phyloP scores from a whole-genome alignment of 2,888 invertebrate species.

The Dynastes grantii region DNA sequence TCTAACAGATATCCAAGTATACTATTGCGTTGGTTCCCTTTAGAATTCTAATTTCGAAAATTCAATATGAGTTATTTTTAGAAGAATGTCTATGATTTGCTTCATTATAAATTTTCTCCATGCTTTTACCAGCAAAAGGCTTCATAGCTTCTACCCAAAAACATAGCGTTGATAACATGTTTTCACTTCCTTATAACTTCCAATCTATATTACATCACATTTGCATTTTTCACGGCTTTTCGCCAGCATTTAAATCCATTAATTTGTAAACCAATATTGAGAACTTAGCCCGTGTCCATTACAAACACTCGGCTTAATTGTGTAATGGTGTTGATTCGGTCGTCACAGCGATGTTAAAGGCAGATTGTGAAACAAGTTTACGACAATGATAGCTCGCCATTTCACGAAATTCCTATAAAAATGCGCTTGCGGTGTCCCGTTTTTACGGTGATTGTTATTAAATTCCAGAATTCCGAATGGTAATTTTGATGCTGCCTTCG shows the following conservation, averaged over 20 bases:
- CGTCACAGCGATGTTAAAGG: neutral
- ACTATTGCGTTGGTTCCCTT: too few species aligned
- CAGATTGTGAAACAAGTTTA: neutral
- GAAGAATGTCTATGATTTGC: too few species aligned
- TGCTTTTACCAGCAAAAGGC: too few species aligned
- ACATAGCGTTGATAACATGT: too few species aligned
- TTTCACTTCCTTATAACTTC: too few species aligned
- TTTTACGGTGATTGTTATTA: slow-evolving; percentile 1
- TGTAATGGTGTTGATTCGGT: neutral
- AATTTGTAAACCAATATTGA: neutral
- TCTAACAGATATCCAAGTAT: too few species aligned
- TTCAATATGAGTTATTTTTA: too few species aligned
- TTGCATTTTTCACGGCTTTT: neutral
- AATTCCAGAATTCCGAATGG: neutral
- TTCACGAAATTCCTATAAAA: neutral
- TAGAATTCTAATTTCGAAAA: too few species aligned
- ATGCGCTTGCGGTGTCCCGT: neutral
- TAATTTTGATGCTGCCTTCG: neutral
- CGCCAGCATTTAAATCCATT: neutral
- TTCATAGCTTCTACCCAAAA: too few species aligned
- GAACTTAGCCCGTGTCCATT: neutral
- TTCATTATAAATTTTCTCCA: too few species aligned
- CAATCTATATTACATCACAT: too few species aligned
- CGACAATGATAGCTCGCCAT: neutral
- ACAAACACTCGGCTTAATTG: neutral